Percentiles rank a stretch among this genome's conserved stretches.
phyloP scores from a whole-genome alignment of 2,797 vertebrate species.

The Anisognathus igniventris region DNA sequence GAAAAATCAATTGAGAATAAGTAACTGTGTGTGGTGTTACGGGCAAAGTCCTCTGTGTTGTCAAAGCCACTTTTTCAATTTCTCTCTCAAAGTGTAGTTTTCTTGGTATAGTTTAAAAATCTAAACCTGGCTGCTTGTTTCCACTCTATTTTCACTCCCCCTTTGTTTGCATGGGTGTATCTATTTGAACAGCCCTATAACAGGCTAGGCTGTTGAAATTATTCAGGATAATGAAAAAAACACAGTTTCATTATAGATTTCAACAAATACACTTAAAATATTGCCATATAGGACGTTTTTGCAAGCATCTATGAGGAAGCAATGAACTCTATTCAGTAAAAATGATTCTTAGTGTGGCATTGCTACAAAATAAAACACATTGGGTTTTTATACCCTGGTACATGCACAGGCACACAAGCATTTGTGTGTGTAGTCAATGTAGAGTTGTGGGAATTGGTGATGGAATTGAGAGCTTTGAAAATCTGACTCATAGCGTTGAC shows the following conservation, averaged over 20 bases:
- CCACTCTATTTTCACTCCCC: background rate
- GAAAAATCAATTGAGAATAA: background rate
- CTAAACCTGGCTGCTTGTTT: background rate
- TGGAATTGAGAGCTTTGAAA: background rate
- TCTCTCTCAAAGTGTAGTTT: background rate
- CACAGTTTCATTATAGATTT: background rate
- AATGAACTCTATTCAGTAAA: background rate
- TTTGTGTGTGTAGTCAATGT: background rate
- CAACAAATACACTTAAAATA: background rate
- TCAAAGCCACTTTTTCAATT: background rate
- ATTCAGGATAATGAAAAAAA: background rate
- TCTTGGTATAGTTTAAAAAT: background rate
- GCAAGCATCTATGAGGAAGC: background rate
- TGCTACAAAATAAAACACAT: background rate
- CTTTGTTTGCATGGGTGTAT: background rate
- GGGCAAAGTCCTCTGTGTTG: background rate
- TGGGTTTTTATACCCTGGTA: background rate
- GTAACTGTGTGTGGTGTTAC: background rate
- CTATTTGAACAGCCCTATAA: background rate
- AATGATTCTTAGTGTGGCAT: background rate
- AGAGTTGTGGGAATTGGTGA: background rate
- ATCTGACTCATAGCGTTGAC: background rate
- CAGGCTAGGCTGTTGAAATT: background rate
- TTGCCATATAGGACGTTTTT: background rate
- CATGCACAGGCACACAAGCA: background rate